Evolutionary conservation across 2,797 vertebrate genomes (phyloP), one percentile per base, ranked within the genome.

Genomic region (Melanotaenia boesemani): DNA sequence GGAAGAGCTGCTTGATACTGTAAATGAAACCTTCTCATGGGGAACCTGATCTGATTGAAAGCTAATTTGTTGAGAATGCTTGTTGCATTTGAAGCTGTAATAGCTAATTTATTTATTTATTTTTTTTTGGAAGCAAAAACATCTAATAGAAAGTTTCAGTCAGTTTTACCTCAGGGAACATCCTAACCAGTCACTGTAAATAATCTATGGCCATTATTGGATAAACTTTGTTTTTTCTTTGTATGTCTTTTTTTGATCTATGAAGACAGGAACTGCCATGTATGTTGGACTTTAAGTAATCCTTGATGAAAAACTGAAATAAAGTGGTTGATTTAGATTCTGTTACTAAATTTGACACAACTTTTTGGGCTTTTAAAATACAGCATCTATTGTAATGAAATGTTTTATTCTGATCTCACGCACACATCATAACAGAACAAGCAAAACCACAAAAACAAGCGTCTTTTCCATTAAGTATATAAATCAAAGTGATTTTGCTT

Each of bases 1-100:
- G 80, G 70, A 82, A 24, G 84, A 89, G 84, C 64, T 85, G 66
- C 78, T 77, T 68, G 54, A 73, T 76, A 83, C 79, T 82, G 85
- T 68, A 84, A 78, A 90, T 83, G 79, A 86, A 66, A 68, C 64
- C 41, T 60, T 71, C 48, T 83, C 64, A 22, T 28, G 39, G 32
- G 79, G 28, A 72, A 65, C 22, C 11, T 20, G 64, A 65, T 6
- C 10, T 20, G 64, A 65, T 6, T 72, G 52, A 75, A 67, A 77
- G 78, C 63, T 70, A 22, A 82, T 85, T 85, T 77, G 67, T 65
- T 78, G 59, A 66, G 63, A 69, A 78, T 60, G 32, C 57, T 78
- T 62, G 2, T 62, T 57, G 22, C 18, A 44, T 44, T 69, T 48
- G n/a, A 69, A 52, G 44, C 28, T 36, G 18, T 62, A 37, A 64